These are phyloP conservation scores for Antennarius maculatus DNA, from an alignment of 2,797 vertebrate species.

Conservation along the genomic window DNA sequence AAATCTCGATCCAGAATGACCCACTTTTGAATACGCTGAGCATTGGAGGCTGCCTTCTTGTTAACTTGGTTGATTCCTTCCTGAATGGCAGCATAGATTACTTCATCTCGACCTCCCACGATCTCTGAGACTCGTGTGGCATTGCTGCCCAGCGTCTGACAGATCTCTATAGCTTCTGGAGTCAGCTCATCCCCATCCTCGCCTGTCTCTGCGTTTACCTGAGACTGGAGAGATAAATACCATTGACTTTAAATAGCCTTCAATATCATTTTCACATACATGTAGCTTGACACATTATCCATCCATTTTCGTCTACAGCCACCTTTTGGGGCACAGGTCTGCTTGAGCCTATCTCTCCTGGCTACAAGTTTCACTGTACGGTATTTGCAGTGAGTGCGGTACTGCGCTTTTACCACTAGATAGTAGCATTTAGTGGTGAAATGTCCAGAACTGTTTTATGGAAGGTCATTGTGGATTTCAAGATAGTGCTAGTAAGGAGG, in stretches of 20 bases:
- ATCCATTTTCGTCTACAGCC: no score
- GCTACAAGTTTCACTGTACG: no score
- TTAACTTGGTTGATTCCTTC: slow-evolving; percentile 87
- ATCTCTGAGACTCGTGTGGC: slow-evolving; percentile 84
- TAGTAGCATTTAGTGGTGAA: slow-evolving; percentile 42
- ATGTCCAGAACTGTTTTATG: background rate
- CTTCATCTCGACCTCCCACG: slow-evolving; percentile 75
- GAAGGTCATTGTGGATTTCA: background rate
- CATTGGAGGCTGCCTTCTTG: slow-evolving; percentile 81
- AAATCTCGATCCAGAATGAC: slow-evolving; percentile 88
- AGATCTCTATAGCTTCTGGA: slow-evolving; percentile 80
- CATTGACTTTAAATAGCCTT: background rate
- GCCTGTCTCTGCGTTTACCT: slow-evolving; percentile 74
- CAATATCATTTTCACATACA: no score
- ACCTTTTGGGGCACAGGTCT: no score
- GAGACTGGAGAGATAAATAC: slow-evolving; percentile 74
- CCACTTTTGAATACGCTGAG: slow-evolving; percentile 93
- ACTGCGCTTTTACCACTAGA: slow-evolving; percentile 58
- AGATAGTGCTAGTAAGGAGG: no score
- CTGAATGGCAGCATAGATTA: slow-evolving; percentile 85
- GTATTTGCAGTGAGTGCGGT: no score
- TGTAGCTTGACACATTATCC: background rate
- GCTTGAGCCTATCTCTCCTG: no score
- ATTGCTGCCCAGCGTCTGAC: slow-evolving; percentile 85
- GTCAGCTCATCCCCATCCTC: slow-evolving; percentile 85